Conservation (phyloP, 2,113 vertebrate genomes). For the Pseudorhombus dupliciocellatus region DNA sequence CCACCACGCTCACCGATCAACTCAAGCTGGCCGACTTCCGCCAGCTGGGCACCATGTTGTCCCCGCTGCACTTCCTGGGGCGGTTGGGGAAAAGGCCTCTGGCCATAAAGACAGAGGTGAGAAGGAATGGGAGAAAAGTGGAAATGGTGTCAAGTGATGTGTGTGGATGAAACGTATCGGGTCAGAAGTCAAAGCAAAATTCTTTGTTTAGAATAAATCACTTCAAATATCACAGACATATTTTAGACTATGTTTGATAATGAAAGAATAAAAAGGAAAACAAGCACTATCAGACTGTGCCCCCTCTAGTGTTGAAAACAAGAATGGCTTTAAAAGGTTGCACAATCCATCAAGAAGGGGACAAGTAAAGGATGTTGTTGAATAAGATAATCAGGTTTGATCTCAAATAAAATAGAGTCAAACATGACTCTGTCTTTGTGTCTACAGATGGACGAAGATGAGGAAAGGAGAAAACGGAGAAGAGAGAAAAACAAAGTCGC, state of each 20-base stretch:
- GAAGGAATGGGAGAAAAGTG: conserved; percentile 43
- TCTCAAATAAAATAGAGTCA: not conserved
- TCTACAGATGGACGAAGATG: conserved; percentile 90
- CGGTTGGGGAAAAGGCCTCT: conserved; percentile 90
- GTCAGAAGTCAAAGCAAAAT: not conserved
- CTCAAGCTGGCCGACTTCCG: conserved; percentile 91
- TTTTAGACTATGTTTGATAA: no score
- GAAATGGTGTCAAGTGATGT: not conserved
- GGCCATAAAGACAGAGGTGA: conserved; percentile 90
- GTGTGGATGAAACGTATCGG: not conserved
- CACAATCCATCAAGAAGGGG: not conserved
- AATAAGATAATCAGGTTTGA: no score
- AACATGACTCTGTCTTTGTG: not conserved
- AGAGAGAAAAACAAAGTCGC: conserved; percentile 98
- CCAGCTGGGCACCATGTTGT: conserved; percentile 90
- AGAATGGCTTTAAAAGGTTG: conserved; percentile 8
- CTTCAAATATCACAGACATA: no score
- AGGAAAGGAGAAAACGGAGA: conserved; percentile 93
- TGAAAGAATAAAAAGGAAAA: no score
- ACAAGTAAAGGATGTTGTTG: not conserved
- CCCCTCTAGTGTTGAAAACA: conserved; percentile 30
- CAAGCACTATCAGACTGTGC: not conserved
- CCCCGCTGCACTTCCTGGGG: conserved; percentile 90
- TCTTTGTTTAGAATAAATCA: not conserved
- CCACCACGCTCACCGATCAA: conserved; percentile 90